A percentile compares a stretch with the other conserved stretches of the same genome.
Conservation (phyloP, 2,113 vertebrate genomes). For the Raja brachyura region DNA sequence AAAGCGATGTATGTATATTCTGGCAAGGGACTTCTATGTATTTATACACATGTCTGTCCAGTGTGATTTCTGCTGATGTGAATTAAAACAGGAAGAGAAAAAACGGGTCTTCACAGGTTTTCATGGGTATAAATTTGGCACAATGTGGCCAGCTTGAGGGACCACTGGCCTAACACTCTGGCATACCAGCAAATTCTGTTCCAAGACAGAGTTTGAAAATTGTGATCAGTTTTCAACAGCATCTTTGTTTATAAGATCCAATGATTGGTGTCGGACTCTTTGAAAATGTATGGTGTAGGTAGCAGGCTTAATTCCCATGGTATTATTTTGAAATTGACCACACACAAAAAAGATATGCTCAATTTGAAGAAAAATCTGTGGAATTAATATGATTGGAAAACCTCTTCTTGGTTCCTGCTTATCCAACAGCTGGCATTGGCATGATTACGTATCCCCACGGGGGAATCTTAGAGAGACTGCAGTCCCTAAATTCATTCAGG, state of each 20-base stretch:
- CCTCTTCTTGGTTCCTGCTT: neutral
- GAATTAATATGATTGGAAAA: neutral
- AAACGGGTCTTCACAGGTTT: neutral
- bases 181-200: neutral
- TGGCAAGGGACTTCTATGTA: conserved; percentile 8
- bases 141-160: neutral
- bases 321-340: neutral
- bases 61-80: neutral
- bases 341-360: neutral
- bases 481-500: neutral
- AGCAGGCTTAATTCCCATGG: neutral
- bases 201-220: neutral
- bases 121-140: neutral
- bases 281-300: neutral
- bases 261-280: neutral
- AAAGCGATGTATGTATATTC: conserved; percentile 31
- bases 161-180: neutral
- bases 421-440: neutral
- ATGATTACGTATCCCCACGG: neutral
- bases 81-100: neutral
- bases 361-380: neutral
- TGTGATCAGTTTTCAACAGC: neutral
- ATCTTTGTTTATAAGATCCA: neutral
- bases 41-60: conserved; percentile 15
- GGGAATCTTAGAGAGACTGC: neutral